Conservation (phyloP, 2,888 invertebrate species). For the Odontothrips loti region DNA sequence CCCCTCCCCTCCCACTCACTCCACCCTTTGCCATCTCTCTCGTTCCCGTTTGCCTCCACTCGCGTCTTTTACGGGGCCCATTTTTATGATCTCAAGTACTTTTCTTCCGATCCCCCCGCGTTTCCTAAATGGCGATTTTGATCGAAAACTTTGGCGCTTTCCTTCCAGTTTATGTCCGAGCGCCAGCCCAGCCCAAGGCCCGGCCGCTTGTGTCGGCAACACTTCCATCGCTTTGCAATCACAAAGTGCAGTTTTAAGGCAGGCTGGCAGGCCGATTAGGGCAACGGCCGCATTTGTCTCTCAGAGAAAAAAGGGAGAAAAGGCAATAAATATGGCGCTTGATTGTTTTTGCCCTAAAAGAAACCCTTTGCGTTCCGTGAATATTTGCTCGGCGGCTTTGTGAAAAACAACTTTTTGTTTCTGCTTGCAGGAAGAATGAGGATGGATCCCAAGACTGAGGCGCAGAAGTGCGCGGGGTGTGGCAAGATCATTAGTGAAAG, state of each 20-base stretch:
- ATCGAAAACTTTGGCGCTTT: conserved; percentile 20
- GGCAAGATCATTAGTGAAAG: conserved; percentile 1
- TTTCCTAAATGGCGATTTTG: conserved; percentile 23
- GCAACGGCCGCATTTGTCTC: no score
- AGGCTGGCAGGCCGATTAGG: no score
- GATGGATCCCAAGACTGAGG: conserved; percentile 19
- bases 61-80: neutral
- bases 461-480: conserved; percentile 9
- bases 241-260: no score
- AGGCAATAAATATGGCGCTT: no score
- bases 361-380: no score
- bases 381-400: neutral
- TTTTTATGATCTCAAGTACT: conserved; percentile 17
- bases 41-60: neutral
- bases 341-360: no score
- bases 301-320: no score
- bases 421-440: conserved; percentile 3
- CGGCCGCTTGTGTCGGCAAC: no score
- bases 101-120: neutral
- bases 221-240: no score
- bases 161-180: neutral
- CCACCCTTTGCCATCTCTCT: no score
- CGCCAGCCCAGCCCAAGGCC: no score
- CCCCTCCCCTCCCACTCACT: no score
- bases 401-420: neutral